Percentiles rank a stretch among this genome's conserved stretches.
These are phyloP conservation scores for Operophtera brumata DNA, from an alignment of 2,888 invertebrate genomes.

Conservation along the genomic window DNA sequence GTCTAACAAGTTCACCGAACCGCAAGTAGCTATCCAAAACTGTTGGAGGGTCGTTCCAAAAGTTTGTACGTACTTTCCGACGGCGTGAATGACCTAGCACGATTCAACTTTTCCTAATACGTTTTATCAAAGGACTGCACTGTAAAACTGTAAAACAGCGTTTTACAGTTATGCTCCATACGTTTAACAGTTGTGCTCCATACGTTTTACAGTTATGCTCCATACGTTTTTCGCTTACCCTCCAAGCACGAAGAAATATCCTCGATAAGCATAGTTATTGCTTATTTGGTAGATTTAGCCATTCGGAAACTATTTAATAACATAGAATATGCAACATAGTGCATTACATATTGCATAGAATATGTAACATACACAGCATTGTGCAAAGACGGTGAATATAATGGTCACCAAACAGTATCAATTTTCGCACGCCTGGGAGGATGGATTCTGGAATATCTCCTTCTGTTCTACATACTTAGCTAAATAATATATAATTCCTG, in stretches of 20 bases:
- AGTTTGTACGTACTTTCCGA: conserved; percentile 4
- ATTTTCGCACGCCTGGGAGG: too few species aligned
- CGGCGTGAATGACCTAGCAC: conserved; percentile 7
- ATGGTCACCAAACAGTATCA: neutral
- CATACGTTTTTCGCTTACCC: too few species aligned
- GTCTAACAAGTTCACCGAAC: conserved; percentile 13
- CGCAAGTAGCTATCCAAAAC: conserved; percentile 14
- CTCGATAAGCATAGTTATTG: too few species aligned
- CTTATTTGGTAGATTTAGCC: too few species aligned
- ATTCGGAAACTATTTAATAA: conserved; percentile 10
- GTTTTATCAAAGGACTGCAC: neutral
- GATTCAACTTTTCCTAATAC: neutral
- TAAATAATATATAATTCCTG: too few species aligned
- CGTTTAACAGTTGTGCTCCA: too few species aligned
- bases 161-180: neutral
- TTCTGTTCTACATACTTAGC: too few species aligned
- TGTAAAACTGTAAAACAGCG: neutral
- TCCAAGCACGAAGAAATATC: too few species aligned
- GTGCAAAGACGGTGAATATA: neutral
- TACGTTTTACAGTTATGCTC: too few species aligned
- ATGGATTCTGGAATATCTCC: too few species aligned
- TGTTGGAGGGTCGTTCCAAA: conserved; percentile 1
- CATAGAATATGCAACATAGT: conserved; percentile 14
- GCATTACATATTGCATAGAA: conserved; percentile 2
- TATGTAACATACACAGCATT: neutral